Conservation (phyloP, 2,113 vertebrate genomes). For the Seriola rivoliana region DNA sequence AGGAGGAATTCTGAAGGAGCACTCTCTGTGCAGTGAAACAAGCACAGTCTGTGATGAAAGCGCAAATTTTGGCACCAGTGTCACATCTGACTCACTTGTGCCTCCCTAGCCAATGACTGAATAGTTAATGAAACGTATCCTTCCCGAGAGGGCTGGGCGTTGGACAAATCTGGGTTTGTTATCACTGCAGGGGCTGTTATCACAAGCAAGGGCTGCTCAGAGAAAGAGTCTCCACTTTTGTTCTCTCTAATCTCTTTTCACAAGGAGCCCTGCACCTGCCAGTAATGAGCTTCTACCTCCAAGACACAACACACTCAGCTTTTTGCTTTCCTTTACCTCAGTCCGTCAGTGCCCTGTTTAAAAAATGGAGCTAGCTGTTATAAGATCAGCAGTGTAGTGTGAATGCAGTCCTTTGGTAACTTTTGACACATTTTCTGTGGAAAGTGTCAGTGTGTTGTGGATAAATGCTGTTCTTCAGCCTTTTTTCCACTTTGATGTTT, state of each 20-base stretch:
- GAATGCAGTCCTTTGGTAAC: neutral
- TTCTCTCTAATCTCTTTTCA: constrained; percentile 48
- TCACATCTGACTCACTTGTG: constrained; percentile 50
- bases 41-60: constrained; percentile 60
- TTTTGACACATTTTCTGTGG: neutral
- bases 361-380: neutral
- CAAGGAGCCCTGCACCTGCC: constrained; percentile 70
- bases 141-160: constrained; percentile 51
- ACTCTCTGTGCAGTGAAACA: constrained; percentile 29
- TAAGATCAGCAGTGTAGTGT: neutral
- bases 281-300: constrained; percentile 43
- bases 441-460: neutral
- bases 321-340: constrained; percentile 26
- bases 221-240: constrained; percentile 56
- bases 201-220: constrained; percentile 43
- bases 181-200: constrained; percentile 62
- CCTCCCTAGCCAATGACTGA: constrained; percentile 53
- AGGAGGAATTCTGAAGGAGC: constrained; percentile 14
- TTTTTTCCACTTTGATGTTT: neutral
- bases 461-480: neutral
- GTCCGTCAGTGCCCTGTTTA: neutral
- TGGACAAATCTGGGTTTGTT: constrained; percentile 80
- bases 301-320: constrained; percentile 22
- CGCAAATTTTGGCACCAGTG: constrained; percentile 48
- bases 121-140: constrained; percentile 73